Evolutionary conservation across 1,140 invertebrate species (phyloP).

Genomic region (Drosophila eugracilis): DNA sequence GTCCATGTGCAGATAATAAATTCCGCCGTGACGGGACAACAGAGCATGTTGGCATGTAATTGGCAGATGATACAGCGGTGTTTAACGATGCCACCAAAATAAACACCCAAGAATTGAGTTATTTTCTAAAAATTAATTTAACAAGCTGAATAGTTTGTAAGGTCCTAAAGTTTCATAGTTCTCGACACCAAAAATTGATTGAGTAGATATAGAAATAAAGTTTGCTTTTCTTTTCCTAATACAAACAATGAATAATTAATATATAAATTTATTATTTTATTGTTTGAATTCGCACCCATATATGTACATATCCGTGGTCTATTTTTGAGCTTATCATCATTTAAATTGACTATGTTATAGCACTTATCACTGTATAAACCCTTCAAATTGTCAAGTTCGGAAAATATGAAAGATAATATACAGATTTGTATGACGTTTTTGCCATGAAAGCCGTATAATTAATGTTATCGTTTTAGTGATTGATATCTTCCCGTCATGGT

Average conservation of each 20-base stretch:
- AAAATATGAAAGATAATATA: neutral
- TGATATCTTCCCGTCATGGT: neutral
- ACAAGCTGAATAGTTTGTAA: no score
- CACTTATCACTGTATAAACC: slow-evolving; percentile 15
- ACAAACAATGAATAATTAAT: neutral
- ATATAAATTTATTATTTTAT: neutral
- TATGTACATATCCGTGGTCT: neutral
- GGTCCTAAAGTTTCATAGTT: no score
- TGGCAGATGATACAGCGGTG: slow-evolving; percentile 7
- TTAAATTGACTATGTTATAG: neutral
- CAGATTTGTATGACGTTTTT: slow-evolving; percentile 2
- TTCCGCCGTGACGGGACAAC: slow-evolving; percentile 13
- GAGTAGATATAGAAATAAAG: neutral
- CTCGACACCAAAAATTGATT: no score
- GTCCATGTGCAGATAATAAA: slow-evolving; percentile 14
- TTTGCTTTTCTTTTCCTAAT: no score
- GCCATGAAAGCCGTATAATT: neutral
- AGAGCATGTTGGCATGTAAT: slow-evolving; percentile 1
- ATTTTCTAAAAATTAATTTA: no score
- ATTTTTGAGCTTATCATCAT: slow-evolving; percentile 11
- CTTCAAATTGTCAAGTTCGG: neutral
- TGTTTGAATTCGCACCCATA: neutral
- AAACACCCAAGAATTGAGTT: slow-evolving; percentile 2
- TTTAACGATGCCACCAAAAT: slow-evolving; percentile 12
- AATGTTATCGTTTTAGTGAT: neutral